Percentiles rank a stretch among this genome's conserved stretches.
Conservation (phyloP, 1,140 invertebrate genomes). For the Scylla paramamosain region DNA sequence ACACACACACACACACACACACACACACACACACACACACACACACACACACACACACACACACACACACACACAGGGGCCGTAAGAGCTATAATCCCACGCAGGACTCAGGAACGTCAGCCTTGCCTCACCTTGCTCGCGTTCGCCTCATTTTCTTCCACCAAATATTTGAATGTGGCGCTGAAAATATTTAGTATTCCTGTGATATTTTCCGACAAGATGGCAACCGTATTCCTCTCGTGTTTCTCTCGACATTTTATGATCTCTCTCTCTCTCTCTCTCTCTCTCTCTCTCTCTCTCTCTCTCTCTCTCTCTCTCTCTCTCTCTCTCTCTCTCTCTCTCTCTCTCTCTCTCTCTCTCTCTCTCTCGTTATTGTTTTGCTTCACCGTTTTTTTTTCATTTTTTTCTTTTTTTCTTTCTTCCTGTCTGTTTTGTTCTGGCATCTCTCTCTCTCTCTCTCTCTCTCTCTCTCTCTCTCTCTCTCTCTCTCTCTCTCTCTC, state of each 20-base stretch:
- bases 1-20: constrained; percentile 31
- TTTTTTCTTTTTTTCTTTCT: background rate
- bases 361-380: background rate
- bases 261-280: background rate
- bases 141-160: background rate
- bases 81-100: background rate
- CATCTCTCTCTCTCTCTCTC: background rate
- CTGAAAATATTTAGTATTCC: background rate
- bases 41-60: background rate
- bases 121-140: background rate
- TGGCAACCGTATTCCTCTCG: background rate
- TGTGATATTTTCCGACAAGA: background rate
- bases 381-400: background rate
- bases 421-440: too few species aligned
- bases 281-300: background rate
- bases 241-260: background rate
- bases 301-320: background rate
- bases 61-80: background rate
- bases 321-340: background rate
- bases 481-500: constrained; percentile 28
- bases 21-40: constrained; percentile 30
- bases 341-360: background rate
- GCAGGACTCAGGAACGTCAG: too few species aligned
- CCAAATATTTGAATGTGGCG: background rate
- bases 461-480: background rate